Base-by-base conservation (phyloP, 2,113 vertebrate species). In the Phalacrocorax aristotelis region DNA sequence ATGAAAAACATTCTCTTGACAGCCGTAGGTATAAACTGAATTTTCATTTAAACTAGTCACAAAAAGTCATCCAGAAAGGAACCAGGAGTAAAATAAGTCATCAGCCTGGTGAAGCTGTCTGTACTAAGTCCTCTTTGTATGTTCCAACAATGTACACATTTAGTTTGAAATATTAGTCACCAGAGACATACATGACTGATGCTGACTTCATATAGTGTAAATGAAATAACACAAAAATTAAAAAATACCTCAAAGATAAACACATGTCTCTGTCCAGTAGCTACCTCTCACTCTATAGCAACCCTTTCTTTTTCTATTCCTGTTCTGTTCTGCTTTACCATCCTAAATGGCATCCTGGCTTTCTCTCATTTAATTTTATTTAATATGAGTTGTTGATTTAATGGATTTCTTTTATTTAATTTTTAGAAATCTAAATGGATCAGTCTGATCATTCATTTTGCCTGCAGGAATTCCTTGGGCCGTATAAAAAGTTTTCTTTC, bases 51-150 rank as follows among this genome's bases (percentile, higher is more conserved):
- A 82, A 82, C 13, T 54, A 72, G 11, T 72, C 69, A 82, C 21
- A 76, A 76, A 68, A 92, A 86, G 19, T 49, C 48, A 80, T 51
- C n/a, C 57, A 64, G 83, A 82, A 91, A 82, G 36, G 61, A 89
- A 89, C 5, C 61, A 51, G 82, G 91, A 95, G 77, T 76, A 91
- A 95, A 89, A 95, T 96, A 92, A 97, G 71, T 91, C 93, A 91
- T 76, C 17, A 49, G 19, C 34, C 30, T 81, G 34, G 57, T 90
- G 79, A 71, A 91, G 27, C 44, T 71, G 34, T 69, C 69, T 72
- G 26, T 22, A 71, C 36, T 55, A 49, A 78, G 30, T 52, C 61
- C 13, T 82, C 52, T 72, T 84, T 49, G 9, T 68, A 34, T 55
- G 80, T 79, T 85, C 32, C 51, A 89, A 57, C 48, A 95, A 84